phyloP scores from a whole-genome alignment of 2,888 invertebrate genomes.

The Ischnura elegans region DNA sequence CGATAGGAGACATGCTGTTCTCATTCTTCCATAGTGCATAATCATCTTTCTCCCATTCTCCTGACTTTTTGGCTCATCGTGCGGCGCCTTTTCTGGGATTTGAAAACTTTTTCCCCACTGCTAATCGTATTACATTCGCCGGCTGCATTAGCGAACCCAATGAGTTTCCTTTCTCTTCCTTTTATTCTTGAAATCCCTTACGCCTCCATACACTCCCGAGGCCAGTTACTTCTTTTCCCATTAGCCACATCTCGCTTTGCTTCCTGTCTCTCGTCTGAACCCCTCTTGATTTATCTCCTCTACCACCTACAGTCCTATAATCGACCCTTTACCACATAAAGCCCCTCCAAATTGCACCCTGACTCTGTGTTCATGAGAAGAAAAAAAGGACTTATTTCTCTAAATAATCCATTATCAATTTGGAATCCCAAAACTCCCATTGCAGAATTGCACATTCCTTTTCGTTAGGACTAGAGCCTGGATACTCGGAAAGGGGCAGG shows the following conservation, averaged over 20 bases:
- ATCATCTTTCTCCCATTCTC: neutral
- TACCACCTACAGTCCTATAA: neutral
- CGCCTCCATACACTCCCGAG: neutral
- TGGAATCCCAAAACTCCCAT: conserved; percentile 34
- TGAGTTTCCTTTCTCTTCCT: neutral
- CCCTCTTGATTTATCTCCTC: conserved; percentile 14
- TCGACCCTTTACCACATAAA: neutral
- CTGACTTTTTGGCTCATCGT: neutral
- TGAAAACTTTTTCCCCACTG: neutral
- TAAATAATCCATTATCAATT: neutral
- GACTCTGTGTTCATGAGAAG: neutral
- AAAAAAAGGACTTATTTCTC: neutral
- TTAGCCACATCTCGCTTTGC: neutral
- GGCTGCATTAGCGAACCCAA: conserved; percentile 27
- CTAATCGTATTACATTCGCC: conserved; percentile 27
- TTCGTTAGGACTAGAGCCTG: no score
- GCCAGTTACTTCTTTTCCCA: conserved; percentile 27
- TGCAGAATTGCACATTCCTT: no score
- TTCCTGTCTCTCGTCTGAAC: neutral
- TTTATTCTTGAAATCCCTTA: neutral
- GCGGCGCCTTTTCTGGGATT: conserved; percentile 7
- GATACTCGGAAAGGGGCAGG: no score
- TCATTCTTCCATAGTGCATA: neutral
- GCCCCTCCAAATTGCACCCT: neutral
- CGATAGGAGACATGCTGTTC: no score